Conservation (phyloP, 2,888 invertebrate species). For the Myathropa florea region DNA sequence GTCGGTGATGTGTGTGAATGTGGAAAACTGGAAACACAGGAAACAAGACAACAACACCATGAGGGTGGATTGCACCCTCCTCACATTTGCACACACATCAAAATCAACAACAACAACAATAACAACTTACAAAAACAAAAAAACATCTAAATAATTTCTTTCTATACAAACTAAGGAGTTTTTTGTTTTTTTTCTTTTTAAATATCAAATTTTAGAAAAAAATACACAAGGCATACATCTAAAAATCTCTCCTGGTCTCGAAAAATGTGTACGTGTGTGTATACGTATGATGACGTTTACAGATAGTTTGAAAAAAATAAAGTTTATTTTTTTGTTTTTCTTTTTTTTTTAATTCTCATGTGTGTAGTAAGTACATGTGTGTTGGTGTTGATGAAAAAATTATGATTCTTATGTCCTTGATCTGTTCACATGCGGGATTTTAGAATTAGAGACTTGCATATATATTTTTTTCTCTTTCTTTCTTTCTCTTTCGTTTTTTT, state of each 20-base stretch:
- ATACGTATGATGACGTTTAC: conserved; percentile 65
- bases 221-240: conserved; percentile 50
- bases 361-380: conserved; percentile 23
- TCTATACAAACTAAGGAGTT: not conserved
- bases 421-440: conserved; percentile 58
- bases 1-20: conserved; percentile 22
- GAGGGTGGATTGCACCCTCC: conserved; percentile 50
- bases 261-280: conserved; percentile 58
- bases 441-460: conserved; percentile 14
- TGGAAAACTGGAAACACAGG: conserved; percentile 38
- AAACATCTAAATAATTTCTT: conserved; percentile 10
- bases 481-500: not conserved
- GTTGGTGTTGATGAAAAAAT: conserved; percentile 52
- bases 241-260: conserved; percentile 55
- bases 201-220: not conserved
- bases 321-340: conserved; percentile 33
- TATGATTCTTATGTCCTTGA: conserved; percentile 53
- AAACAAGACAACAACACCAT: conserved; percentile 48
- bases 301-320: conserved; percentile 36
- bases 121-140: not conserved
- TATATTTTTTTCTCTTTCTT: conserved; percentile 16
- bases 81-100: conserved; percentile 22
- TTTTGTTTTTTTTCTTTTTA: too few species aligned
- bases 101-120: not conserved
- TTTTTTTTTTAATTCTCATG: conserved; percentile 1